Evolutionary conservation across 2,888 invertebrate genomes (phyloP), one percentile per base, ranked within the genome.

Genomic region (Pardosa pseudoannulata): DNA sequence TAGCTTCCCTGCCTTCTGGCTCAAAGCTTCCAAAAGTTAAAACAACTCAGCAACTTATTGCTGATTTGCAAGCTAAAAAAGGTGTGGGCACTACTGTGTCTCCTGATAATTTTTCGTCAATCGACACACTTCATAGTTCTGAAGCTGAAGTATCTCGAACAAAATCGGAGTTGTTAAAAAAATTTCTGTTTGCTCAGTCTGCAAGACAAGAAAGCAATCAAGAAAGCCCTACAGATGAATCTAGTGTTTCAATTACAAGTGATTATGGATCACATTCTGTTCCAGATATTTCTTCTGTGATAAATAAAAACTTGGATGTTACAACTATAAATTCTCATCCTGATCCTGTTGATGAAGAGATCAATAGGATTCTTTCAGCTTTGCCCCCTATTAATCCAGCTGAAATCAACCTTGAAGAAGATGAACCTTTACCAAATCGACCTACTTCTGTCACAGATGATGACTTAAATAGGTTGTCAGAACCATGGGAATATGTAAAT

Each of bases 1-100:
- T 79, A 78, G 75, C 83, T 71, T 71, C 86, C 29, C 31, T 82
- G 67, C 70, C 79, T 36, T 75, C 82, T 39, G 76, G 83, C 64
- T 72, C 90, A 72, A 90, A 90, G 86, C 90, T 94, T 90, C 93
- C 94, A 27, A 92, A 92, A 90, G 92, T 95, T 68, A 95, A 95
- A 92, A 95, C 95, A 31, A 97, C 96, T 0, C 94, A 95, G 91
- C 96, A 97, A 91, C 92, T 97, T 79, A 92, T 96, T 86, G 95
- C 95, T 76, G 95, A 95, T 91, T 93, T 96, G 46, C 93, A 89
- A 93, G 94, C 91, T 91, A 93, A 91, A 91, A 93, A 90, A 83
- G 82, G 88, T 79, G 68, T 82, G 82, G 41, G 70, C 81, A 72
- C 78, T 65, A 56, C 41, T 39, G 72, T 79, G 31, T 74, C 81